Percentiles rank a stretch among this genome's conserved stretches.
Conservation (phyloP, 2,797 vertebrate species). For the Eremophila alpestris region DNA sequence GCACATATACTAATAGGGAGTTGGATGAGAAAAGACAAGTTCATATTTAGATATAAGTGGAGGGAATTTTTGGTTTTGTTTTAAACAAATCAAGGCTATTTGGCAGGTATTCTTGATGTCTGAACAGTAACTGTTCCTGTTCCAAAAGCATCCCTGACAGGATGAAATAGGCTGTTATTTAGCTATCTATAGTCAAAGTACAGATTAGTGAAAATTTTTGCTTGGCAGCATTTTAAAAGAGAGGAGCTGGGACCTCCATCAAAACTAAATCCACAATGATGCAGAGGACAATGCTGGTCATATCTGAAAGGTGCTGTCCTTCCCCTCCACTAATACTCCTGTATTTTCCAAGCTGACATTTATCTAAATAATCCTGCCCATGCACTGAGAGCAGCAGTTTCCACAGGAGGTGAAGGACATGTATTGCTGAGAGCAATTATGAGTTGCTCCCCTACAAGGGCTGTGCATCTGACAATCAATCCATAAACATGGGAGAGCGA, state of each 20-base stretch:
- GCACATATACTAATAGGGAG: not conserved
- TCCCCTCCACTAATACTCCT: not conserved
- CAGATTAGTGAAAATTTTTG: not conserved
- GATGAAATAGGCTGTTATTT: conserved; percentile 7
- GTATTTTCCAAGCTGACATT: conserved; percentile 24
- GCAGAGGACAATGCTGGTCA: not conserved
- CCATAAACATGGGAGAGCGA: conserved; percentile 9
- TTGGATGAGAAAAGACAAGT: not conserved
- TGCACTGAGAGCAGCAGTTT: not conserved
- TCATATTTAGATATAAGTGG: not conserved
- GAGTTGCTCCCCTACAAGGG: not conserved
- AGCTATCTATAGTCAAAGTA: not conserved
- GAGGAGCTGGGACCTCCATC: not conserved
- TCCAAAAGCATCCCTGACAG: not conserved
- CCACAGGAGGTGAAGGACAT: conserved; percentile 6
- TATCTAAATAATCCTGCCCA: conserved; percentile 20
- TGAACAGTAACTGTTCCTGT: not conserved
- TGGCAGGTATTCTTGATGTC: not conserved
- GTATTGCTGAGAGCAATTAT: conserved; percentile 7
- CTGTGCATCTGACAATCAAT: conserved; percentile 52
- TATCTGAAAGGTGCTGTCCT: not conserved
- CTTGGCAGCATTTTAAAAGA: not conserved
- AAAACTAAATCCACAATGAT: not conserved
- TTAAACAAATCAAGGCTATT: not conserved
- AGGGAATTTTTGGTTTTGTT: not conserved